These are phyloP conservation scores for Gavialis gangeticus DNA, from an alignment of 2,113 vertebrate species.

Conservation along the genomic window DNA sequence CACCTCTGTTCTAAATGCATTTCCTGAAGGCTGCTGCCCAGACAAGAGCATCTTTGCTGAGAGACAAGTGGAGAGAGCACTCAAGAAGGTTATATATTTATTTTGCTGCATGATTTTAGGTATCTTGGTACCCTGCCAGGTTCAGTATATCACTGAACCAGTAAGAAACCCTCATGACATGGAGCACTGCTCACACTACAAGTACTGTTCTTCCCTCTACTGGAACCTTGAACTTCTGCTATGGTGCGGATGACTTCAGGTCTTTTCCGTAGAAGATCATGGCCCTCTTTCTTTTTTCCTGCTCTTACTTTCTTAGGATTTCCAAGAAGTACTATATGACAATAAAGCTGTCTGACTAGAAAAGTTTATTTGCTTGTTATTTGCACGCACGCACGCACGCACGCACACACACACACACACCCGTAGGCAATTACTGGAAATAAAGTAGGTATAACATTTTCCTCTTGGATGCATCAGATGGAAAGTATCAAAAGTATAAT, in stretches of 20 bases:
- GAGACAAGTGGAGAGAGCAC: neutral
- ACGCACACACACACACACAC: too few species aligned
- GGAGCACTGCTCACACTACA: neutral
- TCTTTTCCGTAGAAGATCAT: neutral
- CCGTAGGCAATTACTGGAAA: too few species aligned
- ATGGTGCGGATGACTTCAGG: fast-evolving
- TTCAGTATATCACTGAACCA: neutral
- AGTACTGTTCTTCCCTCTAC: neutral
- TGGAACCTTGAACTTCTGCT: neutral
- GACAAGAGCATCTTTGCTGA: too few species aligned
- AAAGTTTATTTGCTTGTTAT: too few species aligned
- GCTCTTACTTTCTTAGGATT: neutral
- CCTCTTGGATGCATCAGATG: too few species aligned
- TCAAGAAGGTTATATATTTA: neutral
- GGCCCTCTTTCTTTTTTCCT: neutral
- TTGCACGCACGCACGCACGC: too few species aligned
- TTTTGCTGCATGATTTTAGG: neutral
- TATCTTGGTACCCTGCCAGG: neutral
- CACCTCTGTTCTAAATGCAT: too few species aligned
- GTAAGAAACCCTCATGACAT: too few species aligned
- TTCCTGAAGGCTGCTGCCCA: too few species aligned
- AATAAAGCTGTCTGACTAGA: too few species aligned
- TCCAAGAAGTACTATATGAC: neutral
- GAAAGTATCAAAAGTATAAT: too few species aligned
- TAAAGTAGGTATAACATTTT: too few species aligned